Evolutionary conservation across 2,113 vertebrate species (phyloP).

Genomic region (Rhinopomastus cyanomelas): DNA sequence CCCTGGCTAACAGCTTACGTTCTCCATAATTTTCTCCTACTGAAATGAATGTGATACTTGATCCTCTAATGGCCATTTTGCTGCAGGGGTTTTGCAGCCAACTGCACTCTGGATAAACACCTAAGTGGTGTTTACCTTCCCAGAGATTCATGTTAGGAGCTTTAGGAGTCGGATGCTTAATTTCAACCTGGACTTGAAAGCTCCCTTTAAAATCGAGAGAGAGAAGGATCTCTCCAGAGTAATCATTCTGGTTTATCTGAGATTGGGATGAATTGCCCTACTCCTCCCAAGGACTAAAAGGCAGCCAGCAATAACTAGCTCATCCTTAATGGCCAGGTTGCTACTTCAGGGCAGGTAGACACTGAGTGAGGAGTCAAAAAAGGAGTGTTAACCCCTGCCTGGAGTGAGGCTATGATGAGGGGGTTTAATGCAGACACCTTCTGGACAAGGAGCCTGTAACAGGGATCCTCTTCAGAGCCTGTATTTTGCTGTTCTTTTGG

Average conservation of each 20-base stretch:
- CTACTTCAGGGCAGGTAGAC: neutral
- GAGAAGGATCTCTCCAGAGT: neutral
- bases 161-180: neutral
- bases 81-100: neutral
- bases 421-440: neutral
- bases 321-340: neutral
- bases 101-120: neutral
- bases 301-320: neutral
- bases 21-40: neutral
- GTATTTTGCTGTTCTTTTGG: neutral
- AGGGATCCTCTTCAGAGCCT: neutral
- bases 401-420: neutral
- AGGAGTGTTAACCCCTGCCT: neutral
- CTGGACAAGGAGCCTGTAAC: neutral
- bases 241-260: neutral
- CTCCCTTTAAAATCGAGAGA: neutral
- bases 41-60: neutral
- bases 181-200: neutral
- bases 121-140: neutral
- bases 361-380: neutral
- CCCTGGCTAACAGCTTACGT: neutral
- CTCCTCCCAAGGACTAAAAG: neutral
- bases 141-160: neutral
- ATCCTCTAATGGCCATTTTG: neutral
- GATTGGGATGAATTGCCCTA: neutral